phyloP scores from a whole-genome alignment of 2,888 invertebrate species.

The Drosophila prolongata region DNA sequence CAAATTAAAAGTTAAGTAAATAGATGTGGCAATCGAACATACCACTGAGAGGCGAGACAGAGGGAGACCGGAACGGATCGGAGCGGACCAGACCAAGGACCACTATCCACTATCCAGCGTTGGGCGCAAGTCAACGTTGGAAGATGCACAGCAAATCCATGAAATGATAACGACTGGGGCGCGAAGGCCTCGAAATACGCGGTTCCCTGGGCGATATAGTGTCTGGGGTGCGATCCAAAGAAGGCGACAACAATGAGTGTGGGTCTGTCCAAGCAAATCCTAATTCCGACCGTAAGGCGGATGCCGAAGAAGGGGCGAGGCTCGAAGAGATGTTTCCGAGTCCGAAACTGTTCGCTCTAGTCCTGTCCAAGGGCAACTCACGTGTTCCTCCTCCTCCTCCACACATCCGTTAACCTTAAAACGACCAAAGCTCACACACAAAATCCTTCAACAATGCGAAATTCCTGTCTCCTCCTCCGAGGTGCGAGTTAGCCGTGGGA shows the following conservation, averaged over 20 bases:
- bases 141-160: constrained; percentile 65
- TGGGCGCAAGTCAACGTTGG: constrained; percentile 69
- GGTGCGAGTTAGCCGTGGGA: constrained; percentile 48
- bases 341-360: constrained; percentile 24
- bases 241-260: constrained; percentile 24
- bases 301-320: constrained; percentile 27
- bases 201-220: constrained; percentile 29
- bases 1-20: constrained; percentile 31
- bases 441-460: constrained; percentile 26
- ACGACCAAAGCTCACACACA: constrained; percentile 24
- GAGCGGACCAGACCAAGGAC: constrained; percentile 50
- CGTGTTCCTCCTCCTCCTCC: constrained; percentile 22
- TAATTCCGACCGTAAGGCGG: constrained; percentile 28
- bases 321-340: constrained; percentile 22
- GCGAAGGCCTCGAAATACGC: constrained; percentile 63
- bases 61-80: constrained; percentile 42
- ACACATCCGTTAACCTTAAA: constrained; percentile 37
- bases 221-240: constrained; percentile 29
- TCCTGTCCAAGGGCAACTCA: constrained; percentile 42
- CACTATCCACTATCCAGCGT: constrained; percentile 67
- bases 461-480: constrained; percentile 27
- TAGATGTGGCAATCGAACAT: constrained; percentile 56
- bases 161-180: constrained; percentile 51
- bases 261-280: constrained; percentile 30
- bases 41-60: constrained; percentile 60